A percentile compares a stretch with the other conserved stretches of the same genome.
phyloP scores from a whole-genome alignment of 1,140 invertebrate species.

The Piezodorus guildinii region DNA sequence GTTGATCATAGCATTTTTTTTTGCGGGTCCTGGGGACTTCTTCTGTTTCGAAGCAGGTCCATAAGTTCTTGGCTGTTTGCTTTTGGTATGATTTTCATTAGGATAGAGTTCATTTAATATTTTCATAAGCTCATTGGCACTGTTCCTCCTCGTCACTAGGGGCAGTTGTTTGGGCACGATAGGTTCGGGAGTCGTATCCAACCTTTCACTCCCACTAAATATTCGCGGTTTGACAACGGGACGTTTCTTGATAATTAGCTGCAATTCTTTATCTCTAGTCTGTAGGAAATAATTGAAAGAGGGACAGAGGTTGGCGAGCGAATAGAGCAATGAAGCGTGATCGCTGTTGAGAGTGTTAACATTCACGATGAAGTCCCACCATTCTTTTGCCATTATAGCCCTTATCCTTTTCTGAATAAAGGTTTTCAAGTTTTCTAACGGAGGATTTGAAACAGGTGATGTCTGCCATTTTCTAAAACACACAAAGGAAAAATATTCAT shows the following conservation, averaged over 20 bases:
- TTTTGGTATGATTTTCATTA: background rate
- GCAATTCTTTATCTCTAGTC: background rate
- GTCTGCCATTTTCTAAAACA: background rate
- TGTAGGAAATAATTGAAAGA: background rate
- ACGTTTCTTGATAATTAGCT: background rate
- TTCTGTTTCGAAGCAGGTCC: slow-evolving; percentile 1
- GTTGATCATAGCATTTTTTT: no score
- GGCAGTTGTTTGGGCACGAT: background rate
- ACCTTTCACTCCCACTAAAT: slow-evolving; percentile 6
- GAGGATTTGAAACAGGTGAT: background rate
- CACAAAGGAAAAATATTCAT: background rate
- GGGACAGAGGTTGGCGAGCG: background rate
- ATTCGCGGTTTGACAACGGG: background rate
- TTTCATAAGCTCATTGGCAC: background rate
- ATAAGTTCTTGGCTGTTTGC: background rate
- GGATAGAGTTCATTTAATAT: slow-evolving; percentile 12
- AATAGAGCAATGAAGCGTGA: slow-evolving; percentile 2
- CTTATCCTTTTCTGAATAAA: background rate
- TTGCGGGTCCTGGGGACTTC: no score
- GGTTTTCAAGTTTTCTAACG: background rate
- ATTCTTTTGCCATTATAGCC: background rate
- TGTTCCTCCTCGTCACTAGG: background rate
- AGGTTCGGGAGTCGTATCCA: background rate
- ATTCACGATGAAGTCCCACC: slow-evolving; percentile 6
- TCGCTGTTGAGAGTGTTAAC: slow-evolving; percentile 3